Conservation (phyloP, 2,888 invertebrate genomes). For the Synanthedon myopaeformis region DNA sequence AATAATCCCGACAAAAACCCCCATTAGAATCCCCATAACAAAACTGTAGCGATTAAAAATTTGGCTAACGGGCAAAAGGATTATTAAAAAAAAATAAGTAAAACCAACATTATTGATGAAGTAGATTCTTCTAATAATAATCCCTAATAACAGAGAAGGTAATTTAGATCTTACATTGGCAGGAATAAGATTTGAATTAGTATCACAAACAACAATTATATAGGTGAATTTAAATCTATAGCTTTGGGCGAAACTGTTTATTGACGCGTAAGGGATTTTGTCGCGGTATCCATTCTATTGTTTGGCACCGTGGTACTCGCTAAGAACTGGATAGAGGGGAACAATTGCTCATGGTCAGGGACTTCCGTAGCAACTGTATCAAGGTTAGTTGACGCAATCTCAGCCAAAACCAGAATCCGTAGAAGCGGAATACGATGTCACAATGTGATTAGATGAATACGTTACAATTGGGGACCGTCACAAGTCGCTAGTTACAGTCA, state of each 20-base stretch:
- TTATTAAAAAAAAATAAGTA: slow-evolving; percentile 2
- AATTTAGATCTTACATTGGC: no score
- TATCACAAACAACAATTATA: no score
- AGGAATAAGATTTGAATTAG: no score
- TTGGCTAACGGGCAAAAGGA: slow-evolving; percentile 7
- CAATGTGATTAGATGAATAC: neutral
- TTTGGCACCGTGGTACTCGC: slow-evolving; percentile 2
- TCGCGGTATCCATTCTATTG: slow-evolving; percentile 10
- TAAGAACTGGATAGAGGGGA: slow-evolving; percentile 5
- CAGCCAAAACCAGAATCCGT: neutral
- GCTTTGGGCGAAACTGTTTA: slow-evolving; percentile 14
- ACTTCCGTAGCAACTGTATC: slow-evolving; percentile 9
- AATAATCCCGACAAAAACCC: no score
- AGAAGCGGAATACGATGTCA: neutral
- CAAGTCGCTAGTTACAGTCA: neutral
- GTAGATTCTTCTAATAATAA: no score
- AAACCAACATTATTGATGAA: neutral
- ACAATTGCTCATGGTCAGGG: slow-evolving; percentile 11
- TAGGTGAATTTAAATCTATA: neutral
- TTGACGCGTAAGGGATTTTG: slow-evolving; percentile 28
- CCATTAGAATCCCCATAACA: neutral
- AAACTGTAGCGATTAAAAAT: slow-evolving; percentile 3
- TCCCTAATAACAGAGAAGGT: no score
- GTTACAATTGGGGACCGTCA: neutral
- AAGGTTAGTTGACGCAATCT: slow-evolving; percentile 1